Conservation (phyloP, 2,113 vertebrate genomes). For the Holacanthus passer region DNA sequence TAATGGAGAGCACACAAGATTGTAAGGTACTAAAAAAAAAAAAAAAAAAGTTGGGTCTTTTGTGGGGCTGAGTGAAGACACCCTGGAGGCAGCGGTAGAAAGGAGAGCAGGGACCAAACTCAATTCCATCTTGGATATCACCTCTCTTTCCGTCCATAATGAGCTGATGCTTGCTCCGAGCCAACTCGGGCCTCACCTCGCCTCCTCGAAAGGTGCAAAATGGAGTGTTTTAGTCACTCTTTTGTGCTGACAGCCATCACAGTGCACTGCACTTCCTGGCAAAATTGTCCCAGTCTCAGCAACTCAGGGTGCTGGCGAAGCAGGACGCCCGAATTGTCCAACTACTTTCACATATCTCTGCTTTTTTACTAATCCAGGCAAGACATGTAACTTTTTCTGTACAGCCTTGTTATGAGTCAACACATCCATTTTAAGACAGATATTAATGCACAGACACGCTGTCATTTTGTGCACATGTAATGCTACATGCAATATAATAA, state of each 20-base stretch:
- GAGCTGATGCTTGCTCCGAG: conserved; percentile 59
- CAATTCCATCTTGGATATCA: conserved; percentile 46
- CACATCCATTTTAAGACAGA: background rate
- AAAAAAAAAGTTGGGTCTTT: conserved; percentile 8
- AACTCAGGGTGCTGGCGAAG: conserved; percentile 43
- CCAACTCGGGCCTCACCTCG: conserved; percentile 25
- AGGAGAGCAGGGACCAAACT: conserved; percentile 43
- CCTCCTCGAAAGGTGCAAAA: conserved; percentile 53
- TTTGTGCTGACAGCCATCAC: conserved; percentile 50
- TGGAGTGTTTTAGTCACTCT: conserved; percentile 50
- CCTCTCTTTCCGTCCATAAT: conserved; percentile 41
- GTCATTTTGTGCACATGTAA: background rate
- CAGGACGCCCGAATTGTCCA: conserved; percentile 31
- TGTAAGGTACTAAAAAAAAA: conserved; percentile 6
- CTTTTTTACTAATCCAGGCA: conserved; percentile 17
- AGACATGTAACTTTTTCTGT: background rate
- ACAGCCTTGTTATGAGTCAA: background rate
- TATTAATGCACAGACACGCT: background rate
- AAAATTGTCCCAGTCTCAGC: conserved; percentile 50
- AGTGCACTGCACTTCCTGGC: conserved; percentile 9
- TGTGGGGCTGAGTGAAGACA: conserved; percentile 12
- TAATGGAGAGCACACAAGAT: background rate
- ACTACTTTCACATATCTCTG: background rate
- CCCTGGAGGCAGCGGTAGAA: conserved; percentile 36
- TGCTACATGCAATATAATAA: background rate